These are phyloP conservation scores for Eudyptes chrysolophus DNA, from an alignment of 2,113 vertebrate species.

Conservation along the genomic window DNA sequence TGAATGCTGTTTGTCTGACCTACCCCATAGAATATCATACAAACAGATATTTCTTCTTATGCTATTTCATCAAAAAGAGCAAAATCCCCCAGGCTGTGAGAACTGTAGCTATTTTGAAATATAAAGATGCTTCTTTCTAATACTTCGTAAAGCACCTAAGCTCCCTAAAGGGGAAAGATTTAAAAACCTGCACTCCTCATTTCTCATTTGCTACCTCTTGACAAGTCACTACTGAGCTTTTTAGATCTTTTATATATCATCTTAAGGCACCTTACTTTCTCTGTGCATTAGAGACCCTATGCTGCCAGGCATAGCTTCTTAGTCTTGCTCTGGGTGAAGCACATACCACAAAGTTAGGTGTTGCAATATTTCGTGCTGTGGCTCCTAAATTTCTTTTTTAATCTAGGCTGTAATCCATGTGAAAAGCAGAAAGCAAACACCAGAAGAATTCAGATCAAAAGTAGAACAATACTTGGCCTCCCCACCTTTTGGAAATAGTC, in stretches of 20 bases:
- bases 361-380: neutral
- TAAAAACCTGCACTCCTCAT: slow-evolving; percentile 9
- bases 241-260: neutral
- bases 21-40: neutral
- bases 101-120: slow-evolving; percentile 5
- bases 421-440: neutral
- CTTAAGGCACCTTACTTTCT: neutral
- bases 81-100: neutral
- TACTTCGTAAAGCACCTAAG: neutral
- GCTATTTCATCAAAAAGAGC: neutral
- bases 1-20: neutral
- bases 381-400: neutral
- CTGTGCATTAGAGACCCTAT: neutral
- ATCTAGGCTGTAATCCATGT: neutral
- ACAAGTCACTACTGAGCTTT: neutral
- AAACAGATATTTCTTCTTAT: neutral
- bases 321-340: neutral
- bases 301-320: neutral
- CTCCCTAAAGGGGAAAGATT: slow-evolving; percentile 17
- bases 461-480: neutral
- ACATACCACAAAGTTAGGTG: neutral
- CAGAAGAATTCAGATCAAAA: neutral
- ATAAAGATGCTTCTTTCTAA: neutral
- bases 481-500: neutral
- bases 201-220: slow-evolving; percentile 14